Evolutionary conservation across 2,888 invertebrate genomes (phyloP).

Genomic region (Leptinotarsa haldemani): DNA sequence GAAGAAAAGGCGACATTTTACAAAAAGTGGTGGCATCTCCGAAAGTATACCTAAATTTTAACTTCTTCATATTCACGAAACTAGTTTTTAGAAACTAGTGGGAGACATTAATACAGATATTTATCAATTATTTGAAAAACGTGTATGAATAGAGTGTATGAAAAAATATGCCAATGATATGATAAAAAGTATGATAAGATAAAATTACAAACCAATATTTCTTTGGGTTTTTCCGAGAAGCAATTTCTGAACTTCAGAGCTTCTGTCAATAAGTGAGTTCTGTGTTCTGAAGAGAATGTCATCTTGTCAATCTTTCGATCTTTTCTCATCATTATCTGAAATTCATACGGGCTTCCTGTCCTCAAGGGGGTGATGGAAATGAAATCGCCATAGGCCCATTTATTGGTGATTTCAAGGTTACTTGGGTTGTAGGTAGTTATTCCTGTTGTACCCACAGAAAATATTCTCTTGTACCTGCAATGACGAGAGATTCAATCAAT

Average conservation of each 20-base stretch:
- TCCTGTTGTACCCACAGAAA: slow-evolving; percentile 94
- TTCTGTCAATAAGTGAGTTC: slow-evolving; percentile 91
- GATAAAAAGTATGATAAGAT: background rate
- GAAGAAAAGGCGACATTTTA: no score
- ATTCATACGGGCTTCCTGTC: slow-evolving; percentile 73
- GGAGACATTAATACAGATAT: no score
- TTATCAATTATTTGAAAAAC: no score
- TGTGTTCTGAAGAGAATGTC: slow-evolving; percentile 96
- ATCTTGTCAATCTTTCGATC: slow-evolving; percentile 93
- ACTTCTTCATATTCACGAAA: background rate
- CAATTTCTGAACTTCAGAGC: slow-evolving; percentile 84
- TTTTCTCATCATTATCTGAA: slow-evolving; percentile 86
- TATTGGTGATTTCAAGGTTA: slow-evolving; percentile 91
- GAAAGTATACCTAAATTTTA: background rate
- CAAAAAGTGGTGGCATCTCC: no score
- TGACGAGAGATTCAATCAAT: background rate
- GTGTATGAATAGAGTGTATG: no score
- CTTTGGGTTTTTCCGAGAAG: slow-evolving; percentile 85
- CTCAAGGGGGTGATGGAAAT: slow-evolving; percentile 62
- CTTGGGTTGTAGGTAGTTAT: slow-evolving; percentile 98
- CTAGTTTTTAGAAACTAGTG: no score
- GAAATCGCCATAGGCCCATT: slow-evolving; percentile 77
- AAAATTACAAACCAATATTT: slow-evolving; percentile 74
- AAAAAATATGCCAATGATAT: no score
- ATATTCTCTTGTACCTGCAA: slow-evolving; percentile 91